phyloP scores from a whole-genome alignment of 1,140 invertebrate species.

The Lutraria rhynchaena region DNA sequence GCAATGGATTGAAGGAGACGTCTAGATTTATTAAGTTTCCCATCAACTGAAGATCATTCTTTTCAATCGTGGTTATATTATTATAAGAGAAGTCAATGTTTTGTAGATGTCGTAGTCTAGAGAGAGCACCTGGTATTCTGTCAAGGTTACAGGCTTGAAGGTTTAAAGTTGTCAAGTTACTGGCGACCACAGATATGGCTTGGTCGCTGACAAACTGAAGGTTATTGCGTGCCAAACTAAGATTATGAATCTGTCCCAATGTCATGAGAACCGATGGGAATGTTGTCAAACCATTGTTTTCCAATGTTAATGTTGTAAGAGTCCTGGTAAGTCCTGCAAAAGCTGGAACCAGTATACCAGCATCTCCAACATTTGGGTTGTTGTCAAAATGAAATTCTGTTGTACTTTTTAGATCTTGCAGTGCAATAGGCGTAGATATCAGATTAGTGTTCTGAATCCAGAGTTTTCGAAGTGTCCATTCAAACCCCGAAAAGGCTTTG shows the following conservation, averaged over 20 bases:
- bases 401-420: constrained; percentile 34
- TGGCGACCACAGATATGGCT: constrained; percentile 15
- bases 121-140: constrained; percentile 47
- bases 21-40: neutral
- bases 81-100: constrained; percentile 51
- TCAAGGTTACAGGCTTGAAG: constrained; percentile 37
- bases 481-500: constrained; percentile 45
- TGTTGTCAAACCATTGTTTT: constrained; percentile 48
- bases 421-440: constrained; percentile 37
- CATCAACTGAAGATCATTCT: constrained; percentile 51
- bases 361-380: constrained; percentile 33
- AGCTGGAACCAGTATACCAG: constrained; percentile 48
- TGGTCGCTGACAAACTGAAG: constrained; percentile 46
- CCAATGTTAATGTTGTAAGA: constrained; percentile 24
- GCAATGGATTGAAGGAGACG: constrained; percentile 24
- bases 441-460: constrained; percentile 47
- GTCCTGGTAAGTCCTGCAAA: constrained; percentile 33
- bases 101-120: constrained; percentile 8
- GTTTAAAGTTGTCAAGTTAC: constrained; percentile 44
- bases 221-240: constrained; percentile 49
- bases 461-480: constrained; percentile 23
- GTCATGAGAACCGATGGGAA: constrained; percentile 47
- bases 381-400: constrained; percentile 51
- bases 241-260: constrained; percentile 16
- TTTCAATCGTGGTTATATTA: constrained; percentile 47